Conservation (phyloP, 2,888 invertebrate species). For the Willowsia nigromaculata region DNA sequence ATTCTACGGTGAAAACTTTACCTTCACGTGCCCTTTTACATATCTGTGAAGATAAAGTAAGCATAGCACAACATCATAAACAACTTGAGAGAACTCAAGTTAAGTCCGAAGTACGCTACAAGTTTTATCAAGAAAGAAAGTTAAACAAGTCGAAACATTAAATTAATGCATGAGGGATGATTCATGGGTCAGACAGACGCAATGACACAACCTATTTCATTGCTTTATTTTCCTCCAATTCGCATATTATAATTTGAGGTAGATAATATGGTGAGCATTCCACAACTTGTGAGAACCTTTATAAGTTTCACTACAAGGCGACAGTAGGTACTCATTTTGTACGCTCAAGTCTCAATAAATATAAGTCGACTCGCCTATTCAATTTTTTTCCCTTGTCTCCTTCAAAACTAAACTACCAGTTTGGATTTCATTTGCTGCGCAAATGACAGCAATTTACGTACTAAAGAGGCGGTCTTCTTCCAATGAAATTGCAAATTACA, state of each 20-base stretch:
- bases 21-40: no score
- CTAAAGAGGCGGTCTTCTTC: constrained; percentile 59
- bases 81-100: no score
- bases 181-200: no score
- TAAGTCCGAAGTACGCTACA: no score
- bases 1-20: no score
- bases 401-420: constrained; percentile 23
- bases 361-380: neutral
- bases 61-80: no score
- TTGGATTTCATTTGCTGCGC: constrained; percentile 53
- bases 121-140: no score
- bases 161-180: no score
- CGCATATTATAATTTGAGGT: neutral
- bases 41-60: no score
- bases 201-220: no score
- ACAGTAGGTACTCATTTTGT: neutral
- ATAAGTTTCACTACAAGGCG: neutral
- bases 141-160: no score
- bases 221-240: no score
- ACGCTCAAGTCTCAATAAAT: constrained; percentile 6
- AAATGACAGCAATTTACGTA: constrained; percentile 54
- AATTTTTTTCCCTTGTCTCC: constrained; percentile 14
- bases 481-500: constrained; percentile 64
- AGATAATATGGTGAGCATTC: neutral
- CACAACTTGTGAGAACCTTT: neutral